Base-by-base conservation (phyloP, 1,140 invertebrate genomes). In the Formica exsecta region DNA sequence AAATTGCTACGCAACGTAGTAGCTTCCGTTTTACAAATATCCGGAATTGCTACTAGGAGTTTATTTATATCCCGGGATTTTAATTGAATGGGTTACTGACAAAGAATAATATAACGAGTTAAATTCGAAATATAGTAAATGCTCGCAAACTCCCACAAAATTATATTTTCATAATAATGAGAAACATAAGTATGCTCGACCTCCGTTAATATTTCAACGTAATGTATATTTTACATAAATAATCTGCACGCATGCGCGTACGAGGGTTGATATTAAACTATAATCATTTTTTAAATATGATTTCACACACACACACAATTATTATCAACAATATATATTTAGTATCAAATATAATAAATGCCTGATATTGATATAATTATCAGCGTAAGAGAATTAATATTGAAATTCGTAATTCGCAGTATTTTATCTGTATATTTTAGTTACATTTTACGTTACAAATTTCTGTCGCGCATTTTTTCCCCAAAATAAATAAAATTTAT, bases 251-350 rank as follows among this genome's bases (percentile, higher is more conserved):
- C 41, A 8, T 6, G 65, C 13, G 16, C 25, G 13, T 36, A n/a
- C 8, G 64, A 5, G 32, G n/a, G 4, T 80, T 80, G 54, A 36
- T 48, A 61, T 83, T 61, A 74, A 83, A 83, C 13, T 73, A 70
- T 54, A 32, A 81, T 83, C 54, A 73, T 74, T 73, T 57, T 73
- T n/a, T n/a, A n/a, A 57, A n/a, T n/a, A 59, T 51, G 0, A 51
- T 51, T 51, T 0, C 48, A 19, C 32, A 3, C 25, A 48, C 25
- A 48, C 48, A 19, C 32, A 32, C 25, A 48, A 29, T 71, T 19
- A 9, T 19, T 51, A 7, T 8, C 9, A 51, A 29, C 19, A n/a
- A 32, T 51, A 71, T 11, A 73, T 13, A 7, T 36, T 3, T 7
- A n/a, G 54, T 59, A 22, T 59, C n/a, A 22, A 38, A 16, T 3